Evolutionary conservation across 2,797 vertebrate genomes (phyloP), one percentile per base, ranked within the genome.

Genomic region (Syndactyla subalaris): DNA sequence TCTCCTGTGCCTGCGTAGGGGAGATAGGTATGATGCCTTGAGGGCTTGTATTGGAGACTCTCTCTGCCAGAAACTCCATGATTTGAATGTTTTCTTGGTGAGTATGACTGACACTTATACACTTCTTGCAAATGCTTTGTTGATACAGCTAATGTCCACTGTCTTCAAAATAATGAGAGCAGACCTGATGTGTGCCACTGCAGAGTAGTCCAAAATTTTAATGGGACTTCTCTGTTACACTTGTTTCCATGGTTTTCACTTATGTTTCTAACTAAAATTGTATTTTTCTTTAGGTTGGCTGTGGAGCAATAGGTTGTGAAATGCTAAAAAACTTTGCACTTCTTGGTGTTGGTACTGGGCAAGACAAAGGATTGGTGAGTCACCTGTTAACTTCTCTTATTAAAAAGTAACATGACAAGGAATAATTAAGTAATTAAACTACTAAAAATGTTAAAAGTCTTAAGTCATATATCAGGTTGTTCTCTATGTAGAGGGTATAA

Each of bases 261-360:
- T 78, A 4, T 0, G 0, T 70, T 81, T 85, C 57, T 85, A 23
- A 82, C 19, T 83, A 19, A 66, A 71, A 65, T 51, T 32, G 10
- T 93, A 1, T 49, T 92, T 63, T 77, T 88, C 14, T 76, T 17
- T 95, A 99, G 99, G 99, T 99, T 95, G 99, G 99, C 75, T 99
- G 99, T 94, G 99, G 99, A 82, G 99, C 99, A 7, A 99, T 99
- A 92, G 99, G 99, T 88, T 99, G 99, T 96, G 99, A 99, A 98
- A 99, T 99, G 99, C 98, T 99, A 80, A 99, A 99, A 97, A 99
- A 99, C 97, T 99, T 99, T 85, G 99, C 99, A 22, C 98, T 99
- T 89, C 98, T 99, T 57, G 99, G 99, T 68, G 98, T 99, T 34
- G 99, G 99, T 89, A 97, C 98, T 95, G 97, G 98, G 76, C 98